Evolutionary conservation across 2,888 invertebrate species (phyloP), one percentile per base, ranked within the genome.

Genomic region (Rhamnusium bicolor): DNA sequence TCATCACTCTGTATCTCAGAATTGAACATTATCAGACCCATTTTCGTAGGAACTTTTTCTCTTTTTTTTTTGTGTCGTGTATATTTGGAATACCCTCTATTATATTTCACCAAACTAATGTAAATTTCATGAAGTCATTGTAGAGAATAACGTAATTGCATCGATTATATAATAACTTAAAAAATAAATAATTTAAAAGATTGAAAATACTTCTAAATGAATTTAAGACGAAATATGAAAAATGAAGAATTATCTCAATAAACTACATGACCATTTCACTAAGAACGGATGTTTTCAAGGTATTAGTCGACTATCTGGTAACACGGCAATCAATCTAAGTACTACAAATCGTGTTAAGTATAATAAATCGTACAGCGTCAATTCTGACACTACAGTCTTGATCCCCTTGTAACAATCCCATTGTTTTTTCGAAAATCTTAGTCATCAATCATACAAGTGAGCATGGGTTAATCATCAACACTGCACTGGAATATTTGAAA

Each of bases 281-380:
- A 56, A 14, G 27, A 49, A 63, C 63, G 51, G 49, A 51, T 63
- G 63, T 63, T 63, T 12, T 10, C 27, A 21, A 63, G 24, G 49
- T 27, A 63, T 63, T 51, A 51, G 51, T 14, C 49, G 24, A 63
- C 24, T 16, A 63, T 49, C 63, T 63, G 51, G 49, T 21, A 24
- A 14, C 8, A 8, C 47, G 47, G 49, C 29, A 63, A 63, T 63
- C 63, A 63, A 63, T 63, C 49, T 63, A 63, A 63, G 63, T 63
- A 63, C 63, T 24, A 63, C 63, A 63, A 63, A 63, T 63, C 63
- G 63, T 51, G 63, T 63, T 63, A 63, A 63, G 63, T 63, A 49
- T 51, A 63, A 63, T 63, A 63, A 63, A 63, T 63, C 63, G 49
- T 49, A 21, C 27, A 24, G 63, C 63, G 63, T 63, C 63, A 63